Evolutionary conservation across 2,888 invertebrate genomes (phyloP), one percentile per base, ranked within the genome.

Genomic region (Agonum fuliginosum): DNA sequence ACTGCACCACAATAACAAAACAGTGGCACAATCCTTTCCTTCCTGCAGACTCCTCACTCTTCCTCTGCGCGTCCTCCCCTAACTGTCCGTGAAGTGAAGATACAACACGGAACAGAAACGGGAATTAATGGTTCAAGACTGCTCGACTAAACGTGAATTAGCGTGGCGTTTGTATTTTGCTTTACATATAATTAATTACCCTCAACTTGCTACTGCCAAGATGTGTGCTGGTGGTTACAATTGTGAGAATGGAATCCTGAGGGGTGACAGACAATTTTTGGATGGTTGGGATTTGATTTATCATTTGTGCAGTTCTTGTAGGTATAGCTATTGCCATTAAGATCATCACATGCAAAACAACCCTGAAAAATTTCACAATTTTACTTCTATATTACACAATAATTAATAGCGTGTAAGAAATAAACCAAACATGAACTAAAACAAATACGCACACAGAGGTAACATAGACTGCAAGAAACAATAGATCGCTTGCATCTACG

Each of bases 71-170:
- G 10, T 46, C 58, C 6, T 27, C 17, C 58, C 58, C 58, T 30
- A 27, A 27, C 30, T n/a, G 22, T 51, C 51, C 58, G 58, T 62
- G 30, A 30, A 69, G 69, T 75, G 74, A 74, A 76, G 75, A 76
- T 76, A 76, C 67, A 65, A 72, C 72, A 48, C 65, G 48, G 65
- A 65, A 75, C 75, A 76, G 75, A 76, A 48, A 30, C 69, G 67
- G 65, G 75, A 76, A 76, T 76, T 76, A 76, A 76, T 76, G 75
- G 75, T 76, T 76, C 75, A 76, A 76, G 75, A 75, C 75, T 67
- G 75, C 67, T 67, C 67, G 69, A 51, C 75, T 76, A 76, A 76
- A 76, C 75, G 75, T 67, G 75, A 76, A 76, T 75, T 67, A 76
- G 67, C 75, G 75, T 74, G 62, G 48, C 69, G 75, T 76, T 76